Evolutionary conservation across 2,797 vertebrate species (phyloP).

Genomic region (Fundulus diaphanus): DNA sequence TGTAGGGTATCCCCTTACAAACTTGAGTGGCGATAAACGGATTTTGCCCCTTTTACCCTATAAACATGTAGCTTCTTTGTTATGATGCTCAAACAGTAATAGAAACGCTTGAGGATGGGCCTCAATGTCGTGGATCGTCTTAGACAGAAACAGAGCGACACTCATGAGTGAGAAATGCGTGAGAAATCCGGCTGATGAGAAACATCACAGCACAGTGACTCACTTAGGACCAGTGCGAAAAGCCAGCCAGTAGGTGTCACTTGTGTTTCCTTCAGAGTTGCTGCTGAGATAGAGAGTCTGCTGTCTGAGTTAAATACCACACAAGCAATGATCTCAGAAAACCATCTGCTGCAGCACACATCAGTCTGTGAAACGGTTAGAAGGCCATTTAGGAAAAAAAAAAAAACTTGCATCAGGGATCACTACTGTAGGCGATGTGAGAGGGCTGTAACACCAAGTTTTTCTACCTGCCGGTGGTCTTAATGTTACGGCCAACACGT

Average conservation of each 20-base stretch:
- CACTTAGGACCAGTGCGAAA: neutral
- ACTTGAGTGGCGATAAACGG: constrained; percentile 64
- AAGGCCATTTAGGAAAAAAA: constrained; percentile 1
- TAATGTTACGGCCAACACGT: neutral
- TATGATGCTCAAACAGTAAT: constrained; percentile 57
- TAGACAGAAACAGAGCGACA: constrained; percentile 49
- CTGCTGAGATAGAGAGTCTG: neutral
- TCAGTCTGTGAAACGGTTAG: neutral
- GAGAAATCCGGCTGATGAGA: constrained; percentile 67
- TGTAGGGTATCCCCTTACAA: constrained; percentile 64
- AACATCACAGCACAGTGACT: constrained; percentile 31
- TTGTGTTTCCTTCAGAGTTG: constrained; percentile 63
- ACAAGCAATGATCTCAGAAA: neutral
- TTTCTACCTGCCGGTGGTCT: constrained; percentile 1
- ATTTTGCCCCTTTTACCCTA: constrained; percentile 40
- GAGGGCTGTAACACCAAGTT: neutral
- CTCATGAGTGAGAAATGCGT: constrained; percentile 61
- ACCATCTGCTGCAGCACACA: neutral
- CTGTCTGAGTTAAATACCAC: neutral
- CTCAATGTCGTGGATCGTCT: constrained; percentile 52
- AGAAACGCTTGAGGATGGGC: constrained; percentile 51
- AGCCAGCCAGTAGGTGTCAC: constrained; percentile 81
- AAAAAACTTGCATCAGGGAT: neutral
- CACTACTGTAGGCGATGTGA: neutral
- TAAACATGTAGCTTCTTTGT: constrained; percentile 70